A percentile compares a stretch with the other conserved stretches of the same genome.
phyloP scores from a whole-genome alignment of 2,113 vertebrate genomes.

The Mobula birostris region DNA sequence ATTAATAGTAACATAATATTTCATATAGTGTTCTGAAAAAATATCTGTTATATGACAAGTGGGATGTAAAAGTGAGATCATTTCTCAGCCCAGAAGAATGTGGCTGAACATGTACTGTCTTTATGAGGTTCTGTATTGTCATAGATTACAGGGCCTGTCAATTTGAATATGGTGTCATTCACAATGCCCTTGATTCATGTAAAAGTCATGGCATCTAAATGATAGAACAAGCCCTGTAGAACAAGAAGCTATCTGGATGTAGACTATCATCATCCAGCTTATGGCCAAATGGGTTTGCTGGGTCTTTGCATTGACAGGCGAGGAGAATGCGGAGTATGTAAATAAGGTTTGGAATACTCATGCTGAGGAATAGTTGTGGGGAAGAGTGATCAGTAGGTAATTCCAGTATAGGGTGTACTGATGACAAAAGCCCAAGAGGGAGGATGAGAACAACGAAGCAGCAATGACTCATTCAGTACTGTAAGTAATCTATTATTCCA shows the following conservation, averaged over 20 bases:
- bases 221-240: no score
- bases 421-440: background rate
- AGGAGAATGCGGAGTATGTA: no score
- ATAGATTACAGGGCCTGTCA: background rate
- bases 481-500: no score
- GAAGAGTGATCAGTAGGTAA: background rate
- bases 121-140: background rate
- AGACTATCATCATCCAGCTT: no score
- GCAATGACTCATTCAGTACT: no score
- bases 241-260: no score
- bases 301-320: background rate
- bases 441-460: no score
- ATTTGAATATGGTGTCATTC: background rate
- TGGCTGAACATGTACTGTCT: background rate
- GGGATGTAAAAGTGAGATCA: no score
- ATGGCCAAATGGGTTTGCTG: background rate
- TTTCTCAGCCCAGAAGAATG: background rate
- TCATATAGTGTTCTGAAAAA: background rate
- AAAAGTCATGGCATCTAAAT: no score
- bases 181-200: no score
- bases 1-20: background rate
- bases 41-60: background rate
- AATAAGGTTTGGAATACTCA: background rate
- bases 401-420: background rate
- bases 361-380: background rate